phyloP scores from a whole-genome alignment of 2,888 invertebrate species.

The Tetranychus piercei region DNA sequence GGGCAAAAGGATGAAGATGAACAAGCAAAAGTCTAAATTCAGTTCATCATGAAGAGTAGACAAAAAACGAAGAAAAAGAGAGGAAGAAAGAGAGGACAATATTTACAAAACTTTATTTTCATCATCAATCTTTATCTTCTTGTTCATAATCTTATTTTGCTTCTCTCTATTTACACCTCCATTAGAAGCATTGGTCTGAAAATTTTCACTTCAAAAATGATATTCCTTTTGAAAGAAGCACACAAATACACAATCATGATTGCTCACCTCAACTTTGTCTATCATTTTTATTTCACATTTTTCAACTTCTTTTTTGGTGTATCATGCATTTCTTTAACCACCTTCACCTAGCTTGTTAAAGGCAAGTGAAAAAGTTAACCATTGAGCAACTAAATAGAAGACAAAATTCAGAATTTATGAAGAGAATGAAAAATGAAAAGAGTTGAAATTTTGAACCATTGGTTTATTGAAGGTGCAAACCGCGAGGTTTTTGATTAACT shows the following conservation, averaged over 20 bases:
- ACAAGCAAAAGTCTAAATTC: not conserved
- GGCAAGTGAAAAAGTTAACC: not conserved
- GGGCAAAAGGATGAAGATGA: not conserved
- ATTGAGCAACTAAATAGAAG: no score
- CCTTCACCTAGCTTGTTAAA: not conserved
- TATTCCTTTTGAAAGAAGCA: not conserved
- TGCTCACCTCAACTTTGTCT: not conserved
- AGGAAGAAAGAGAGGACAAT: not conserved
- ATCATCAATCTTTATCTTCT: not conserved
- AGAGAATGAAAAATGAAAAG: no score
- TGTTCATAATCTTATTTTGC: not conserved
- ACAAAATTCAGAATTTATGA: no score
- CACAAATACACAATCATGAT: not conserved
- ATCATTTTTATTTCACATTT: not conserved
- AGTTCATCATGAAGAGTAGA: not conserved
- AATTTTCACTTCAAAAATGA: not conserved
- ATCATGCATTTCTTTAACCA: not conserved
- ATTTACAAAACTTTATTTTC: not conserved
- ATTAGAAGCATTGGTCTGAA: not conserved
- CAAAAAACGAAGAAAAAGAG: no score
- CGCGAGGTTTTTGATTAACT: no score
- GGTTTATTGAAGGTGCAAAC: no score
- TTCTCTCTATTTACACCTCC: not conserved
- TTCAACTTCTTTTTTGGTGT: not conserved
- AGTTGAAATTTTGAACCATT: no score